These are phyloP conservation scores for Diogma glabrata DNA, from an alignment of 2,888 invertebrate species.

Conservation along the genomic window DNA sequence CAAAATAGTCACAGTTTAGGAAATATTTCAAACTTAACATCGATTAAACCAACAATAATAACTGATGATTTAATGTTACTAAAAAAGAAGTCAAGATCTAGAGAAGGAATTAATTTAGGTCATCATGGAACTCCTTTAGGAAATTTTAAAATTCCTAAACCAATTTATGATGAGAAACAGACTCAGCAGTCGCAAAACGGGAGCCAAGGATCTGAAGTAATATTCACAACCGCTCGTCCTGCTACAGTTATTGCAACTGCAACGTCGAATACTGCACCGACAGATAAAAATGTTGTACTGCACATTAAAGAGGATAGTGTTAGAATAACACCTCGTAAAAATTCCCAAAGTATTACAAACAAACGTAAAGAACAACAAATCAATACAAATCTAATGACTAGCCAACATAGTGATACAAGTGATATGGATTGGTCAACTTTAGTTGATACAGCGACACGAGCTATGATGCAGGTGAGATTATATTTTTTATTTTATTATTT, in stretches of 20 bases:
- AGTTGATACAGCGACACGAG: slow-evolving; percentile 67
- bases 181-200: slow-evolving; percentile 3
- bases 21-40: slow-evolving; percentile 21
- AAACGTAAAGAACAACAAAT: slow-evolving; percentile 13
- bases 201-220: slow-evolving; percentile 40
- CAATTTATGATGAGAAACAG: slow-evolving; percentile 12
- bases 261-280: slow-evolving; percentile 37
- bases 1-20: slow-evolving; percentile 22
- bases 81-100: slow-evolving; percentile 21
- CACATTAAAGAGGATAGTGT: slow-evolving; percentile 34
- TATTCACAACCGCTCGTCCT: slow-evolving; percentile 51
- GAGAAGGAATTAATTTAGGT: slow-evolving; percentile 26
- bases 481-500: slow-evolving; percentile 6
- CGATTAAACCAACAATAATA: slow-evolving; percentile 16
- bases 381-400: slow-evolving; percentile 33
- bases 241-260: slow-evolving; percentile 53
- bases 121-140: slow-evolving; percentile 21
- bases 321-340: slow-evolving; percentile 27
- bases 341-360: slow-evolving; percentile 6
- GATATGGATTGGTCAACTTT: slow-evolving; percentile 70
- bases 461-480: slow-evolving; percentile 45
- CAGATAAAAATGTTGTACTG: slow-evolving; percentile 31
- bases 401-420: slow-evolving; percentile 49
- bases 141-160: slow-evolving; percentile 20
- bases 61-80: slow-evolving; percentile 19